A percentile compares a stretch with the other conserved stretches of the same genome.
These are phyloP conservation scores for Mola mola DNA, from an alignment of 2,113 vertebrate species.

Conservation along the genomic window DNA sequence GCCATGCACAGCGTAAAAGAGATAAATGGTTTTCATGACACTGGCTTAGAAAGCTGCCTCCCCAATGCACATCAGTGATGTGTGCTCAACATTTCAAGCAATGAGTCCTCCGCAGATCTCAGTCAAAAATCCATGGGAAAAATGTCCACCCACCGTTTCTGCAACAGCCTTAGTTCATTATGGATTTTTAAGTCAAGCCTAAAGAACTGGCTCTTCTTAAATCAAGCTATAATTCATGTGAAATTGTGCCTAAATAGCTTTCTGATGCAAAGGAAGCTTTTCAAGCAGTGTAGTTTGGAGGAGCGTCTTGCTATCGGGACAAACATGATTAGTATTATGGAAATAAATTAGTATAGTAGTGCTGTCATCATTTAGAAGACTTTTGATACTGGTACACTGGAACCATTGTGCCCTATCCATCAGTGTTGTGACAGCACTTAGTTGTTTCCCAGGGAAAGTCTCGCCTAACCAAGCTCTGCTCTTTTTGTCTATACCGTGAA, in stretches of 20 bases:
- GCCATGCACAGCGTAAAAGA: conserved; percentile 35
- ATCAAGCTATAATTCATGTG: conserved; percentile 36
- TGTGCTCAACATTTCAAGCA: not conserved
- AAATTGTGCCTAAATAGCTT: conserved; percentile 47
- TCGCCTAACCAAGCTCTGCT: conserved; percentile 36
- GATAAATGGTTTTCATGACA: conserved; percentile 55
- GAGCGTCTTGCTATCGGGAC: conserved; percentile 27
- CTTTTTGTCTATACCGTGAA: conserved; percentile 17
- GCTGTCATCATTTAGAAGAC: conserved; percentile 47
- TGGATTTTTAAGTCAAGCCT: conserved; percentile 23
- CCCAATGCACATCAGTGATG: too few relatives aligned
- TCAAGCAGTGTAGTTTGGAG: conserved; percentile 40
- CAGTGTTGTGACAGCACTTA: too few relatives aligned
- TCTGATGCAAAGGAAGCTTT: conserved; percentile 53
- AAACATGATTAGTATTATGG: conserved; percentile 42
- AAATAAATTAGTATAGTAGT: conserved; percentile 40
- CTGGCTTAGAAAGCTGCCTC: conserved; percentile 35
- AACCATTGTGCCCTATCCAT: not conserved
- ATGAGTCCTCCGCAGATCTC: not conserved
- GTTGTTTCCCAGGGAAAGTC: conserved; percentile 33
- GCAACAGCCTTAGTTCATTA: conserved; percentile 6
- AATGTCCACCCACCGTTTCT: too few relatives aligned
- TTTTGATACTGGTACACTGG: conserved; percentile 39
- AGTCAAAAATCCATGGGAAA: too few relatives aligned
- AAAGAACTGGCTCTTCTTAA: conserved; percentile 11